These are phyloP conservation scores for Nomada ruficornis DNA, from an alignment of 2,888 invertebrate genomes.

Conservation along the genomic window DNA sequence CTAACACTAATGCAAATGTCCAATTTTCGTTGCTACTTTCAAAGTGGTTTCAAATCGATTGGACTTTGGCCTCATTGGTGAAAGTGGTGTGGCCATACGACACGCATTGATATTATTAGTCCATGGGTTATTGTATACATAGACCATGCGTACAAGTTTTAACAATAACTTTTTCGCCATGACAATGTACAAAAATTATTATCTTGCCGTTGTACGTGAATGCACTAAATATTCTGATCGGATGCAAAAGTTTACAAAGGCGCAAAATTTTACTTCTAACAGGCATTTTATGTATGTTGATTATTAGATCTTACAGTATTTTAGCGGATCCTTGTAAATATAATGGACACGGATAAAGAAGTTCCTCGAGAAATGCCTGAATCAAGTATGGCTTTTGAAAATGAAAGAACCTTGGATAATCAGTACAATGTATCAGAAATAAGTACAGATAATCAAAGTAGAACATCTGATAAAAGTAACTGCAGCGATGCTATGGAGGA, in stretches of 20 bases:
- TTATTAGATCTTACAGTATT: constrained; percentile 61
- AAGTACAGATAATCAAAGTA: constrained; percentile 37
- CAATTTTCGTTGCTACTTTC: constrained; percentile 81
- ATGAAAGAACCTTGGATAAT: constrained; percentile 10
- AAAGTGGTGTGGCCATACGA: constrained; percentile 82
- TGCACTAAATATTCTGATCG: constrained; percentile 20
- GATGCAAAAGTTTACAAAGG: constrained; percentile 5
- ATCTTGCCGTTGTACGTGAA: constrained; percentile 30
- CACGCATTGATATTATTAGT: constrained; percentile 73
- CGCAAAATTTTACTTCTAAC: constrained; percentile 22
- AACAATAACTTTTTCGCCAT: constrained; percentile 42
- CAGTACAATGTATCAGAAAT: constrained; percentile 26
- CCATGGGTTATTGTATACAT: constrained; percentile 58
- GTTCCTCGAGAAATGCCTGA: constrained; percentile 23
- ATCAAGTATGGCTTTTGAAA: constrained; percentile 23
- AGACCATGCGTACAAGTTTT: constrained; percentile 53
- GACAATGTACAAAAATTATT: constrained; percentile 39
- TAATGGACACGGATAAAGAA: constrained; percentile 62
- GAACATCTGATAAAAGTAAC: constrained; percentile 50
- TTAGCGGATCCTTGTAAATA: constrained; percentile 54
- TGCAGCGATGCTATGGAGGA: constrained; percentile 62
- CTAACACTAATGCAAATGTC: constrained; percentile 84
- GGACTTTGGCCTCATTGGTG: constrained; percentile 84
- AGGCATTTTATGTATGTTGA: constrained; percentile 10
- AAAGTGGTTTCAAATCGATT: constrained; percentile 80